Evolutionary conservation across 2,888 invertebrate species (phyloP), one percentile per base, ranked within the genome.

Genomic region (Trissolcus japonicus): DNA sequence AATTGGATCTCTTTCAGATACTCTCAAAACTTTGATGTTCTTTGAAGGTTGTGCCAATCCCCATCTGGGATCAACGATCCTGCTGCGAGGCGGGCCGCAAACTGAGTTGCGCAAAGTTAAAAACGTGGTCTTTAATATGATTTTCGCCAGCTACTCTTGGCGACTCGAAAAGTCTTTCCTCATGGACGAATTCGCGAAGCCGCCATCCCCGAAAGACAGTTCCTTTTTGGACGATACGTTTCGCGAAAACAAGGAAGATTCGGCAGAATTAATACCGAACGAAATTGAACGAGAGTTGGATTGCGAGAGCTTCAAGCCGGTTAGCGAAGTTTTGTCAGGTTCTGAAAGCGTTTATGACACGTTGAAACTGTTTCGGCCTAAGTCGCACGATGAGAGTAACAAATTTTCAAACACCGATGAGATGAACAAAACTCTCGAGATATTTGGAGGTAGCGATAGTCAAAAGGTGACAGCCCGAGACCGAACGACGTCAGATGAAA

Each of bases 91-190:
- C 0, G 91, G 91, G 1, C 92, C 92, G 0, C 90, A 92, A 0
- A 89, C 91, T 66, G 97, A 98, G 86, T 90, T 98, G 6, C 91
- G 93, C 9, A 92, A 94, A 85, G 93, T 98, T 0, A 98, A 98
- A 87, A 93, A 93, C 82, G 95, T 98, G 0, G 93, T 95, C 0
- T 93, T 93, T 56, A 94, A 95, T 85, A 92, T 97, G 91, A 91
- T 97, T 0, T 94, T 95, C 75, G 93, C 95, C 0, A 93, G 94
- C 43, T 98, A 98, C 88, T 98, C 98, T 83, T 96, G 97, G 94
- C 93, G 95, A 57, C 90, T 98, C 51, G 99, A 99, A 89, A 94
- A 95, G 83, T 95, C 97, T 0, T 98, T 97, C 88, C 90, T 80
- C 0, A 92, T 97, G 90, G 96, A 96, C 78, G 96, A 96, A 86